These are phyloP conservation scores for Atherinosoma microstoma DNA, from an alignment of 2,797 vertebrate species.

Conservation along the genomic window DNA sequence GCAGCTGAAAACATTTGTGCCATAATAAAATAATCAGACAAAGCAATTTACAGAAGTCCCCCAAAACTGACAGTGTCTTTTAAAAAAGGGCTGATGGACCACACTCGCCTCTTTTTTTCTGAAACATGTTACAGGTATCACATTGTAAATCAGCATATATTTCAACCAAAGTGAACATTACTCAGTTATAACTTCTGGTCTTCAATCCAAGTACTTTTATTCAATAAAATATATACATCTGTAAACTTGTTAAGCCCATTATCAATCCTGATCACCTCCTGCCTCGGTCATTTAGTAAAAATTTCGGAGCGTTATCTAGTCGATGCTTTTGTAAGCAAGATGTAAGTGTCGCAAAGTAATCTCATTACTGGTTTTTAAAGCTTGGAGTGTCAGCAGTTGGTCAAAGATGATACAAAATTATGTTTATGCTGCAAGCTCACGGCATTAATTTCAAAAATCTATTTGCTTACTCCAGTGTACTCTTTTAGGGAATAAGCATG, in stretches of 20 bases:
- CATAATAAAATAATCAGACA: too few relatives aligned
- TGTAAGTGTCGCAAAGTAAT: not conserved
- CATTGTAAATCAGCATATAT: too few relatives aligned
- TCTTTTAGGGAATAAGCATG: not conserved
- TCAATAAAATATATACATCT: not conserved
- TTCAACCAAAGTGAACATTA: too few relatives aligned
- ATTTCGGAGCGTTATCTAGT: not conserved
- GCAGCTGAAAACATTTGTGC: too few relatives aligned
- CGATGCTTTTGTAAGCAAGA: too few relatives aligned
- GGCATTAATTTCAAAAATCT: not conserved
- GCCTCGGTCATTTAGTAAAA: not conserved
- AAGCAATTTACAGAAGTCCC: too few relatives aligned
- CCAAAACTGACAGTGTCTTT: too few relatives aligned
- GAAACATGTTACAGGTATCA: too few relatives aligned
- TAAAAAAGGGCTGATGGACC: too few relatives aligned
- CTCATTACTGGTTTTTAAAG: not conserved
- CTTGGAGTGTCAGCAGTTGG: not conserved
- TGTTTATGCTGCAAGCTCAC: not conserved
- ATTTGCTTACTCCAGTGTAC: not conserved
- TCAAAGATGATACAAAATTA: not conserved
- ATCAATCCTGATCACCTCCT: not conserved
- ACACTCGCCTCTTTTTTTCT: too few relatives aligned
- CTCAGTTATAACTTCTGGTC: too few relatives aligned
- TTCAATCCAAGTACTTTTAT: too few relatives aligned
- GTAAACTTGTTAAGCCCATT: not conserved